Base-by-base conservation (phyloP, 2,888 invertebrate genomes). In the Dilophus febrilis region DNA sequence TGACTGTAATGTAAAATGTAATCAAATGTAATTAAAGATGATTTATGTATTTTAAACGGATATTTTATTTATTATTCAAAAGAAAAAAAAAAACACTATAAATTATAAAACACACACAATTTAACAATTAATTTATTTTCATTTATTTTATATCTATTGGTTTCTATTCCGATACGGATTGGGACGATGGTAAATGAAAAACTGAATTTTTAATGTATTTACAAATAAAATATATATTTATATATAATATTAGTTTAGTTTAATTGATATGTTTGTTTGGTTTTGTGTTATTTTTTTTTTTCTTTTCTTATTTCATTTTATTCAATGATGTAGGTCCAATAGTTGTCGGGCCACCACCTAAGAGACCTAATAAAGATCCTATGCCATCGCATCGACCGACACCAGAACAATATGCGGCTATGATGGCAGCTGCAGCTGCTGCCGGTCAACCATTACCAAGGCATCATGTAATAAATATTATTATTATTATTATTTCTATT, bases 311-410 rank as follows among this genome's bases (percentile, higher is more conserved):
- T 14, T 27, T 18, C 22, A 33, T 31, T 31, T 38, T 28, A n/a
- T n/a, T n/a, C n/a, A n/a, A n/a, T n/a, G n/a, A 35, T 40, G 14
- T 26, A 48, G 46, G 41, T 40, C 56, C 58, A 47, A 53, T 56
- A 42, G 53, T 57, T 41, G 49, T 54, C 43, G 59, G 59, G 41
- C 83, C 87, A 48, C 77, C 81, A 35, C 68, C 82, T 49, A 90
- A 90, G 67, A 74, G 88, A 50, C 77, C 81, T 51, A 77, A 74
- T 64, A 80, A 78, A 66, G 80, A 79, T 65, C 74, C 77, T 40
- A 71, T 74, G 66, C 74, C 74, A 51, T 72, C 76, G 59, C 73
- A 74, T 65, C 71, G 76, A 55, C 73, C 73, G 47, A 71, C 71
- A 54, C 71, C 73, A 51, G 77, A 77, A 57, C 77, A 77, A 61